phyloP scores from a whole-genome alignment of 2,797 vertebrate species.

The Anguilla marmorata region DNA sequence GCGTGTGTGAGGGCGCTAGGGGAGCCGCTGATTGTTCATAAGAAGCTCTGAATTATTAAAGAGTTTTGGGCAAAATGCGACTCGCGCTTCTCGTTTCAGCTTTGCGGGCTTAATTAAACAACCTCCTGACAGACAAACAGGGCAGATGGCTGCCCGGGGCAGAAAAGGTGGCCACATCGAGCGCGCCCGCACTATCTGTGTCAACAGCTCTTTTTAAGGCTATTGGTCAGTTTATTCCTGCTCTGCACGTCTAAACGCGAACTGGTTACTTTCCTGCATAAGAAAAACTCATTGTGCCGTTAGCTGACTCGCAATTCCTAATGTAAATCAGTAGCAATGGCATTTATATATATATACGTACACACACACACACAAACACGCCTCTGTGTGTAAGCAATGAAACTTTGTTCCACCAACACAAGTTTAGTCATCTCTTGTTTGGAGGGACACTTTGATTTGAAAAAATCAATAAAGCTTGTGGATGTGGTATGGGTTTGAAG shows the following conservation, averaged over 20 bases:
- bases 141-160: constrained; percentile 55
- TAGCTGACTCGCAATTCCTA: not conserved
- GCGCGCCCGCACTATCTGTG: not conserved
- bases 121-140: constrained; percentile 30
- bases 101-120: constrained; percentile 23
- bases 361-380: not conserved
- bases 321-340: not conserved
- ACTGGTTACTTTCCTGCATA: not conserved
- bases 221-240: not conserved
- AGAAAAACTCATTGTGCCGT: not conserved
- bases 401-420: constrained; percentile 14
- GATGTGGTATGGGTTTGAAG: not conserved
- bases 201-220: too few relatives aligned
- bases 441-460: constrained; percentile 22
- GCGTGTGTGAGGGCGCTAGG: not conserved
- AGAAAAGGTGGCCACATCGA: constrained; percentile 24
- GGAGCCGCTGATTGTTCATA: constrained; percentile 27
- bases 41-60: constrained; percentile 57
- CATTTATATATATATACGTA: not conserved
- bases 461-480: constrained; percentile 25
- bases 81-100: constrained; percentile 15
- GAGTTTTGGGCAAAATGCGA: constrained; percentile 38
- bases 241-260: not conserved
- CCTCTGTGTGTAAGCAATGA: not conserved
- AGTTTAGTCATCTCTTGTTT: constrained; percentile 22